These are phyloP conservation scores for Pachydiplax longipennis DNA, from an alignment of 2,888 invertebrate genomes.

Conservation along the genomic window DNA sequence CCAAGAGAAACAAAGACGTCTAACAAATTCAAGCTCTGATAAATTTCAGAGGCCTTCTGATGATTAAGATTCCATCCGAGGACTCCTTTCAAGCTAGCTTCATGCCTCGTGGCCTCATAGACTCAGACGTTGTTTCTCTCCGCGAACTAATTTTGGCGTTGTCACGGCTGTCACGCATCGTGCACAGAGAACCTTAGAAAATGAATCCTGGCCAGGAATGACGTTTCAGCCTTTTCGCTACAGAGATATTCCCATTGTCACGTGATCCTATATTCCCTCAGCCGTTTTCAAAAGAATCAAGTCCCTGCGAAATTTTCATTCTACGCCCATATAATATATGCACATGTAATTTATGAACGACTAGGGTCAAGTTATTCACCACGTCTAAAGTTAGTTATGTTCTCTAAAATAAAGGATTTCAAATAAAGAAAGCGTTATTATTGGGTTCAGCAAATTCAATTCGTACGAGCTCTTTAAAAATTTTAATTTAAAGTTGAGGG, in stretches of 20 bases:
- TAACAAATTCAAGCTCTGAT: conserved; percentile 1
- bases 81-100: not conserved
- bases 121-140: not conserved
- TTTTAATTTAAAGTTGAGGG: too few species aligned
- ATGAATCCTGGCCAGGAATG: not conserved
- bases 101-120: not conserved
- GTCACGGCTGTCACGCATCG: not conserved
- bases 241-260: not conserved
- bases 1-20: not conserved
- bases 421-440: too few species aligned
- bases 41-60: not conserved
- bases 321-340: not conserved
- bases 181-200: not conserved
- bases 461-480: too few species aligned
- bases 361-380: too few species aligned
- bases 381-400: too few species aligned
- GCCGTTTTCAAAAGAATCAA: not conserved
- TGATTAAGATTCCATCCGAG: not conserved
- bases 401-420: too few species aligned
- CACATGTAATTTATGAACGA: too few species aligned
- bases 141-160: not conserved
- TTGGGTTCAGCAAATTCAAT: too few species aligned
- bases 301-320: not conserved
- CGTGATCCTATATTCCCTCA: not conserved
- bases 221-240: not conserved